Evolutionary conservation across 2,113 vertebrate species (phyloP), one percentile per base, ranked within the genome.

Genomic region (Perca fluviatilis): DNA sequence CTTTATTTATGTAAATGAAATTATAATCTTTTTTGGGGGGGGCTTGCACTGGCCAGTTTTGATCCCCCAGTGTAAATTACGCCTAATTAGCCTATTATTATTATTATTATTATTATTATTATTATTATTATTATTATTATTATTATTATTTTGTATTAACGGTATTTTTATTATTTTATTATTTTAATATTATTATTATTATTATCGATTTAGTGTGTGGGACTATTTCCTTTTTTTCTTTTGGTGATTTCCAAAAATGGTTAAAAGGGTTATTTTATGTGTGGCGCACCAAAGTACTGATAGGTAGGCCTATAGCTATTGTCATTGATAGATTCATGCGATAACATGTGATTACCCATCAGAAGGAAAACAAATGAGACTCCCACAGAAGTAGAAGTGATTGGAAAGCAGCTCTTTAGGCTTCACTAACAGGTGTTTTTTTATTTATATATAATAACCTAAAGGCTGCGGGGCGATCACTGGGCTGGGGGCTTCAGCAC

Each of bases 161-260:
- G 36, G 1, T 76, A 79, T 56, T 85, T n/a, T n/a, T n/a, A 77
- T 49, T 58, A 81, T 43, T 77, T 77, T 43, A 33, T 33, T 33
- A 33, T 53, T 57, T 30, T 67, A 62, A 47, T 65, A 27, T n/a
- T 79, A 66, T 21, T 70, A 82, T 70, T 57, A 68, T 69, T 53
- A 47, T 54, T 21, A 66, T 64, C 25, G 3, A 14, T 27, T n/a
- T 46, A 65, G 50, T 50, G 51, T 53, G 46, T 65, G 19, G 21
- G 11, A 53, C 9, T 61, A 21, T 74, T 51, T 58, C 5, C 4
- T 57, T 14, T 30, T 15, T 3, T 13, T 10, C 1, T 19, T 66
- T 50, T 25, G 3, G 0, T 43, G 9, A 23, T n/a, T 15, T 57
- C 0, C n/a, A 27, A 16, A 15, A 9, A 2, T 7, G 7, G 4